These are phyloP conservation scores for Marisa cornuarietis DNA, from an alignment of 1,140 invertebrate genomes.

Conservation along the genomic window DNA sequence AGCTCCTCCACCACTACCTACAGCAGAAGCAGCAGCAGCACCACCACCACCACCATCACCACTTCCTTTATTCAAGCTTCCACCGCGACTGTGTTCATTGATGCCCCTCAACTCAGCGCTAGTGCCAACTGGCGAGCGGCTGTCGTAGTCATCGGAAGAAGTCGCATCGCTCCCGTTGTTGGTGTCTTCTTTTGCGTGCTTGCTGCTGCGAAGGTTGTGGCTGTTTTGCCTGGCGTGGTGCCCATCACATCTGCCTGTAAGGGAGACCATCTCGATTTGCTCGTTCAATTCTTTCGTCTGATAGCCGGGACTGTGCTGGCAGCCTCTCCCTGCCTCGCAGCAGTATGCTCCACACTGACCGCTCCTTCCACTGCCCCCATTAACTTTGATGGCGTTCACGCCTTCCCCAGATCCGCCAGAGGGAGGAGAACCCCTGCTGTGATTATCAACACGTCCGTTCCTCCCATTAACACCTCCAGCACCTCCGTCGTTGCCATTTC, in stretches of 20 bases:
- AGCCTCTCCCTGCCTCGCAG: constrained; percentile 4
- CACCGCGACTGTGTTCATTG: not conserved
- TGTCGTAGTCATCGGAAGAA: constrained; percentile 16
- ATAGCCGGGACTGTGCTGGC: not conserved
- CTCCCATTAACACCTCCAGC: not conserved
- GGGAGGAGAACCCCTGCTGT: not conserved
- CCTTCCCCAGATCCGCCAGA: not conserved
- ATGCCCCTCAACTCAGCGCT: not conserved
- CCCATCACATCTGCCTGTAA: too few species aligned
- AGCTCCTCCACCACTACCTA: constrained; percentile 1
- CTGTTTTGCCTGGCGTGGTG: too few species aligned
- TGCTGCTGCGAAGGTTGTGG: not conserved
- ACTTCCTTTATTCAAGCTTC: not conserved
- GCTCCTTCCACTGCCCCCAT: not conserved
- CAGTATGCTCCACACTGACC: not conserved
- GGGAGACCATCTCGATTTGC: not conserved
- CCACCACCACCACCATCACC: not conserved
- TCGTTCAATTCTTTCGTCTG: not conserved
- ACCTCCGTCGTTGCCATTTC: not conserved
- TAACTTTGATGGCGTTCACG: not conserved
- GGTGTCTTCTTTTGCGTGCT: not conserved
- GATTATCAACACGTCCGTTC: not conserved
- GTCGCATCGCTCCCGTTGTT: constrained; percentile 9
- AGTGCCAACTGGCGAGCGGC: not conserved
- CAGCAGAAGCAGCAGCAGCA: not conserved